Conservation (phyloP, 2,797 vertebrate genomes). For the Psittacula echo region DNA sequence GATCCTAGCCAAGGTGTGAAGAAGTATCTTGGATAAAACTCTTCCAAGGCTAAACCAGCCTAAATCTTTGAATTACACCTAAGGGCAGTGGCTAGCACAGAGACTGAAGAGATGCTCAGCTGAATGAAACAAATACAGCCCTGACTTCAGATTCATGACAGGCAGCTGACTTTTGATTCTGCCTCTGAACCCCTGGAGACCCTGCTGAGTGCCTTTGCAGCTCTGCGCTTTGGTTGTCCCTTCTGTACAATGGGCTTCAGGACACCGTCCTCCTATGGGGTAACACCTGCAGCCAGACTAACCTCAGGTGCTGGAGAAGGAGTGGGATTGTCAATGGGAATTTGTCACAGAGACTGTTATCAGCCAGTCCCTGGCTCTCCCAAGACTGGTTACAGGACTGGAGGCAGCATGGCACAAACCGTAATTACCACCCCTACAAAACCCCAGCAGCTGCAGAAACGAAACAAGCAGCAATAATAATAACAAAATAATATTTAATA, state of each 20-base stretch:
- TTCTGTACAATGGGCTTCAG: not conserved
- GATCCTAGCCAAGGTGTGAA: not conserved
- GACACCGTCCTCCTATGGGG: not conserved
- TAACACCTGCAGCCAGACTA: not conserved
- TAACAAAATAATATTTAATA: not conserved
- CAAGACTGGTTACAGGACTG: fast-evolving
- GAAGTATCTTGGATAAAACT: not conserved
- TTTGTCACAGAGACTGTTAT: not conserved
- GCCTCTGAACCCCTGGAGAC: not conserved
- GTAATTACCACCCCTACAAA: not conserved
- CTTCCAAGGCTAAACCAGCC: not conserved
- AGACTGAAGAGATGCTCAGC: not conserved
- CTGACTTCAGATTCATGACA: not conserved
- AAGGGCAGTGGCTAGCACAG: not conserved
- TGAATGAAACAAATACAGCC: not conserved
- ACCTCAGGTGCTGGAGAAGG: not conserved
- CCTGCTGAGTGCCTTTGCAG: fast-evolving
- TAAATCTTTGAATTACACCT: not conserved
- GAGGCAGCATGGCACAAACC: not conserved
- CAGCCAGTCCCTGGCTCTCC: not conserved
- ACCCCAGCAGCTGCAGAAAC: not conserved
- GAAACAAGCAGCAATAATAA: not conserved
- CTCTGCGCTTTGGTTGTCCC: not conserved
- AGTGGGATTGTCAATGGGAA: not conserved
- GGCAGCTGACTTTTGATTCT: not conserved